Conservation (phyloP, 2,888 invertebrate genomes). For the Eulithis prunata region DNA sequence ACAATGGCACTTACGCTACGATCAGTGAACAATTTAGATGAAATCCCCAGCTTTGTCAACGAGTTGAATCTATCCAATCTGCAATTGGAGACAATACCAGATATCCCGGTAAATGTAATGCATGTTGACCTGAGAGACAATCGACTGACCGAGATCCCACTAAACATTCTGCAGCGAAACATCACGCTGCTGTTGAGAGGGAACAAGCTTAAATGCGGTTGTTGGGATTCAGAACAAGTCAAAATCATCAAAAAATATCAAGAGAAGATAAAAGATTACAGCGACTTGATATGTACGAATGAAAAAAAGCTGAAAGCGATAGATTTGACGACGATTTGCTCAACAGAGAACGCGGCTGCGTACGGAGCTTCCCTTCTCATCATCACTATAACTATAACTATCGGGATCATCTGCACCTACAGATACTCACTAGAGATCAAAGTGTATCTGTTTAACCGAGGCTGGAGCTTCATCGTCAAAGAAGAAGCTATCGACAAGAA, state of each 20-base stretch:
- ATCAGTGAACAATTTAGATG: background rate
- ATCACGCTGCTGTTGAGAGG: conserved; percentile 18
- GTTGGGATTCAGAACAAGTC: conserved; percentile 25
- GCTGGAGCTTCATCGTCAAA: conserved; percentile 30
- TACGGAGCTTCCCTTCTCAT: conserved; percentile 33
- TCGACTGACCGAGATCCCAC: conserved; percentile 11
- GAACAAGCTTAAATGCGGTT: conserved; percentile 37
- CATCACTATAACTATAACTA: too few relatives aligned
- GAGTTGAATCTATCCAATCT: conserved; percentile 17
- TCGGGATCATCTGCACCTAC: conserved; percentile 13
- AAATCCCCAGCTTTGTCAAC: conserved; percentile 16
- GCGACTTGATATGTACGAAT: conserved; percentile 19
- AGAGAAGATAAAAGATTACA: conserved; percentile 18
- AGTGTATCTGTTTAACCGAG: conserved; percentile 40
- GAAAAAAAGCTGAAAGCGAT: conserved; percentile 19
- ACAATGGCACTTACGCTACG: conserved; percentile 21
- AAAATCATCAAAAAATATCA: conserved; percentile 13
- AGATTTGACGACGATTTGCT: conserved; percentile 45
- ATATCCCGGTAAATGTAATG: conserved; percentile 16
- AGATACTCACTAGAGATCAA: conserved; percentile 44
- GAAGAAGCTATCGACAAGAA: conserved; percentile 44
- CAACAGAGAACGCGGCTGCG: conserved; percentile 31
- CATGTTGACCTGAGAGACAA: conserved; percentile 36
- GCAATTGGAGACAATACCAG: conserved; percentile 6
- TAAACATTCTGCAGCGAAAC: conserved; percentile 20